Base-by-base conservation (phyloP, 2,113 vertebrate species). In the Paedocypris sp. region DNA sequence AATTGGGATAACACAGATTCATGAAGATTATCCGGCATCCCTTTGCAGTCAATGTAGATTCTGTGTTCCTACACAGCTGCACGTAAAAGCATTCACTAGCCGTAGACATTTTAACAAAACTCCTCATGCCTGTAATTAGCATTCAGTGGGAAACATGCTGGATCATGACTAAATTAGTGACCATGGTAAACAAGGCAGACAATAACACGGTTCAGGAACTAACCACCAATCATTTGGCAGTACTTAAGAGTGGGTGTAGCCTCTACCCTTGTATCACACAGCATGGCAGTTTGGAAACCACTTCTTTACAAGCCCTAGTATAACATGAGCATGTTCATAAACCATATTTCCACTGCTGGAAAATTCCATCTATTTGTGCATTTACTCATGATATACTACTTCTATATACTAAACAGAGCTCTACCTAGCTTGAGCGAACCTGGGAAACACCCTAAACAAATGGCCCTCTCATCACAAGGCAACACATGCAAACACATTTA, bases 71-170 rank as follows among this genome's bases (percentile, higher is more conserved):
- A 62, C 19, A 31, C 28, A 51, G 29, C 31, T 25, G 18, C 36
- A 26, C 43, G 9, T 43, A 32, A 51, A 39, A 45, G 45, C 39
- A 42, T 52, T 45, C 26, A 45, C 19, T 53, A 20, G 38, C 43
- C 26, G 42, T 28, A 49, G 41, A 53, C 10, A 2, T 62, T 20
- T 6, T 52, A 62, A 53, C n/a, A 29, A 42, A 41, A 13, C 43
- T 18, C 19, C 36, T 33, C 28, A 25, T 62, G 60, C 29, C 33
- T 62, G 22, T 48, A 62, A 62, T 62, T 62, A 42, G 19, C 39
- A n/a, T 62, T 25, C 12, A 38, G 52, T 62, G 48, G 22, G 28
- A 53, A 32, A 52, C 48, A 43, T 43, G 28, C 26, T 12, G 48
- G 29, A 41, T 22, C 18, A 31, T 35, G 50, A 45, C 20, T 51